Conservation (phyloP, 1,140 invertebrate species). For the Diprion similis region DNA sequence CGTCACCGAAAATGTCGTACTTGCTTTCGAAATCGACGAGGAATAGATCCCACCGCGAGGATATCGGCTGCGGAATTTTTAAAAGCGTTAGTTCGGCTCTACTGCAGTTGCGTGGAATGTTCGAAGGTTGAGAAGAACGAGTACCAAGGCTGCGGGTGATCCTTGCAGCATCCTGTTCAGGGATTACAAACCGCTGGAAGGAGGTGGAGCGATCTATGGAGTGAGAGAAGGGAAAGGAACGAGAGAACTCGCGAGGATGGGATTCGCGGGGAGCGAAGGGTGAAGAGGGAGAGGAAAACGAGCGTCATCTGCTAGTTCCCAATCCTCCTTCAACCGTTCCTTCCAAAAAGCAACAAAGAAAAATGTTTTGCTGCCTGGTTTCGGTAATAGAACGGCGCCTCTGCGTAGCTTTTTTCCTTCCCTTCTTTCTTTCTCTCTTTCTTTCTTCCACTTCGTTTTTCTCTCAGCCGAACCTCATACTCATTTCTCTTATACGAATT, state of each 20-base stretch:
- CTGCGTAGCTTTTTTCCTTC: too few relatives aligned
- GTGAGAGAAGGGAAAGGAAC: conserved; percentile 3
- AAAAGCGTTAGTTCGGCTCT: too few relatives aligned
- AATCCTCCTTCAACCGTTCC: conserved; percentile 41
- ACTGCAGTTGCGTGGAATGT: neutral
- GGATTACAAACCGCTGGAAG: conserved; percentile 42
- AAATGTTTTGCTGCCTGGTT: neutral
- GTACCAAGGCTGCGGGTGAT: neutral
- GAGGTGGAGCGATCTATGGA: neutral
- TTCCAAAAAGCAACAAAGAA: conserved; percentile 2
- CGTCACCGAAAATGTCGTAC: too few relatives aligned
- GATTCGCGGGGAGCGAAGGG: conserved; percentile 21
- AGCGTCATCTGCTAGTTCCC: conserved; percentile 57
- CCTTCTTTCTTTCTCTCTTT: too few relatives aligned
- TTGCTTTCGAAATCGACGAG: too few relatives aligned
- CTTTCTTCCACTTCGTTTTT: too few relatives aligned
- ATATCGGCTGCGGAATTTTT: too few relatives aligned
- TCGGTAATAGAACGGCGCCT: too few relatives aligned
- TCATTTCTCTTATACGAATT: too few relatives aligned
- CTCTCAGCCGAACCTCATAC: too few relatives aligned
- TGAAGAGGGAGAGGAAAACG: conserved; percentile 31
- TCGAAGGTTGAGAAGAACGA: neutral
- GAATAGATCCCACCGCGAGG: too few relatives aligned
- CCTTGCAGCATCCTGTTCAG: conserved; percentile 26
- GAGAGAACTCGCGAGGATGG: conserved; percentile 21